Base-by-base conservation (phyloP, 2,113 vertebrate genomes). In the Gallinago paraguaiae region DNA sequence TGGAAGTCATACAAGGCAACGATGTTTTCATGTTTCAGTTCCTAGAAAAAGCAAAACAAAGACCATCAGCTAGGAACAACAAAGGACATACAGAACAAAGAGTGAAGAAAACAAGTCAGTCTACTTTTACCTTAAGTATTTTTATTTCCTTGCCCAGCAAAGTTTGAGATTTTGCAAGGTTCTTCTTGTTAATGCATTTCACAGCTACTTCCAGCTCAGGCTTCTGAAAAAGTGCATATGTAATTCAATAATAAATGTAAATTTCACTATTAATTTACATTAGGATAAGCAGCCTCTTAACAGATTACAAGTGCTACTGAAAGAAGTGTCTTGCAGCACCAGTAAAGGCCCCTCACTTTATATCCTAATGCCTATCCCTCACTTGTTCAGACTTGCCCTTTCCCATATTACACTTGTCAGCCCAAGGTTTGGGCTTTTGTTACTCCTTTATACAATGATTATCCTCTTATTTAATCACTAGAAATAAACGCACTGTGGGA, bases 161-260 rank as follows among this genome's bases (percentile, higher is more conserved):
- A 28, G 98, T 98, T 90, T 99, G 99, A 15, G 99, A 99, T 96
- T 99, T 99, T 93, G 99, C 98, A 83, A 99, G 91, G 87, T 99
- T 99, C 94, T 99, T 99, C 98, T 99, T 99, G 97, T 99, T 99
- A 79, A 99, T 99, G 90, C 99, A 99, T 95, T 99, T 99, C 82
- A 99, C 98, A 11, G 99, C 99, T 88, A 99, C 99, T 97, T 99
- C 99, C 96, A 98, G 97, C 82, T 99, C 98, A 51, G 98, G 99
- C 97, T 98, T 99, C 99, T 99, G 97, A 82, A 98, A 98, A 15
- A 51, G 28, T 9, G 17, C 28, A 56, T 28, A 67, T 46, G n/a
- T 25, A 95, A 82, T 22, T 70, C 39, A 94, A 72, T 68, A 57
- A 91, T 30, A 76, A 59, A 92, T 72, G 81, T 57, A 53, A 87